Base-by-base conservation (phyloP, 2,113 vertebrate genomes). In the Nansenia antarctica region DNA sequence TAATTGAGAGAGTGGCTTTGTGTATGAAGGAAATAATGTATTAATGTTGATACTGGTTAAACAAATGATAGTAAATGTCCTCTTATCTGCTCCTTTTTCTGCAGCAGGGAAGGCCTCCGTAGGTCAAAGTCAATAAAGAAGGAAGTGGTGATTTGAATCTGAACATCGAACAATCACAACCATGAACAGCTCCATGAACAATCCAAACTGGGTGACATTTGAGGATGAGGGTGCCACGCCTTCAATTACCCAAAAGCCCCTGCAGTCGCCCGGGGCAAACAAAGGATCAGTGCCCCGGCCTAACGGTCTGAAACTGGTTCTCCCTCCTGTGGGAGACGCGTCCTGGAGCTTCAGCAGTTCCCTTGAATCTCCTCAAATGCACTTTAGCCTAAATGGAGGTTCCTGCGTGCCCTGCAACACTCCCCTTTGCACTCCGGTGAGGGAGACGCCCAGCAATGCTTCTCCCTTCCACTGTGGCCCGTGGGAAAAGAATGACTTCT, bases 121-220 rank as follows among this genome's bases (percentile, higher is more conserved):
- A 69, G 54, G 42, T 54, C 35, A 42, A 30, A 60, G 58, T 32
- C 62, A 59, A 47, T 53, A 71, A 70, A 69, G 49, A 34, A 77
- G 62, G 54, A 77, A 9, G 65, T 39, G 63, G 66, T 70, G 55
- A 58, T 61, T 62, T 61, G 60, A 76, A 72, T 58, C 9, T 53
- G 12, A 18, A 31, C 62, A 39, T 62, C 63, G 34, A 20, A 27
- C 29, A 52, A 49, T 26, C 24, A 54, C 88, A 74, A 79, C 86
- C 80, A 98, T 98, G 96, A 98, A n/a, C n/a, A n/a, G 93, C 71
- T 98, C 97, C 62, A 91, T 92, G 27, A 98, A 96, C 85, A 94
- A 95, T 78, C 91, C 94, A 63, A 96, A 93, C 68, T 99, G 98
- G 98, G 96, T 99, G 77, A 99, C 95, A 1, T 99, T 99, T 62